Evolutionary conservation across 1,140 invertebrate species (phyloP).

Genomic region (Drosophila saltans): DNA sequence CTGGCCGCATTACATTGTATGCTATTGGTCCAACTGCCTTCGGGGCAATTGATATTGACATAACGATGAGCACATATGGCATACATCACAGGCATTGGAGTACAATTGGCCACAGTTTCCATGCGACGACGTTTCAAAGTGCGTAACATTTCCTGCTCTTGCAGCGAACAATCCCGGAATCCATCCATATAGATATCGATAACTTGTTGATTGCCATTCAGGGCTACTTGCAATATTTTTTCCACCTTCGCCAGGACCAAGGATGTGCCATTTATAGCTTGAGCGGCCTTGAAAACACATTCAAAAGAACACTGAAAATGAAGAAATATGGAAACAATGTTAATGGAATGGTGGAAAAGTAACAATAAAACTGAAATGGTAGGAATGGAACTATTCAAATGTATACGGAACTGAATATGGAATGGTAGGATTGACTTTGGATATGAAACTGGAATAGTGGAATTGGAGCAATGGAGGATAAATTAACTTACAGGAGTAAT

Average conservation of each 20-base stretch:
- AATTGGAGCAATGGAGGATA: neutral
- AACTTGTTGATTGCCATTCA: neutral
- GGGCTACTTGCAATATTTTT: neutral
- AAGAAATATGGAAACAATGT: too few species aligned
- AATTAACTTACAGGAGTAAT: conserved; percentile 46
- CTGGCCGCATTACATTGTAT: neutral
- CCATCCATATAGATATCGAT: conserved; percentile 7
- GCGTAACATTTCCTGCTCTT: neutral
- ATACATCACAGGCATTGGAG: neutral
- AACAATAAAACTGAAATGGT: too few species aligned
- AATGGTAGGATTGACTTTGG: too few species aligned
- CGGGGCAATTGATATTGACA: conserved; percentile 2
- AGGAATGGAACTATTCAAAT: too few species aligned
- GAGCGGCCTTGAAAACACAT: neutral
- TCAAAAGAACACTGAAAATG: neutral
- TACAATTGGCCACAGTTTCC: neutral
- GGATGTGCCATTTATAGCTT: neutral
- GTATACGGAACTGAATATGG: too few species aligned
- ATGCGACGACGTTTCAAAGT: neutral
- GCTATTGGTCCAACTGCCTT: conserved; percentile 1
- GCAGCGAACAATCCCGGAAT: neutral
- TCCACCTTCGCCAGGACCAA: neutral
- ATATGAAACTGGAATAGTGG: too few species aligned
- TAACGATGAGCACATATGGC: conserved; percentile 7
- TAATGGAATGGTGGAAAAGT: neutral